phyloP scores from a whole-genome alignment of 30 jellyfish, hydroid and myxozoan genomes.

The Cassiopea andromeda region DNA sequence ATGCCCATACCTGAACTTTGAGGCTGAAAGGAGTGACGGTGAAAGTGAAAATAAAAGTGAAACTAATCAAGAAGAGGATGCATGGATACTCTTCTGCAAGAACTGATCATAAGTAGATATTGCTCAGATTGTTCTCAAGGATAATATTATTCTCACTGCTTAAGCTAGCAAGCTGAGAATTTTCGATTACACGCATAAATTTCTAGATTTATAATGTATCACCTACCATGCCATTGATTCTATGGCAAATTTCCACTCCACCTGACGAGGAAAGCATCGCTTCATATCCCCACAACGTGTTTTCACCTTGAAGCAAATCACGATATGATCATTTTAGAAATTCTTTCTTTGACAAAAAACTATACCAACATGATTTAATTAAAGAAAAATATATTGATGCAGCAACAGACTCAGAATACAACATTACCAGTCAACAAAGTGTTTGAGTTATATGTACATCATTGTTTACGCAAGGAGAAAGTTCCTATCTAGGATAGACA shows the following conservation, averaged over 20 bases:
- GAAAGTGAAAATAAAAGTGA: no score
- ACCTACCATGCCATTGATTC: slow-evolving; percentile 12
- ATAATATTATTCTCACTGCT: no score
- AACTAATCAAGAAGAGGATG: not conserved
- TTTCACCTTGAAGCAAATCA: not conserved
- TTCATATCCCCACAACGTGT: slow-evolving; percentile 23
- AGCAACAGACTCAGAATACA: no score
- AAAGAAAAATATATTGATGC: no score
- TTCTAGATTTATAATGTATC: not conserved
- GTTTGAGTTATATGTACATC: no score
- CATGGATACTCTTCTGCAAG: no score
- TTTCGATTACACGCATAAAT: not conserved
- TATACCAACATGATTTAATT: no score
- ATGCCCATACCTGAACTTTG: not conserved
- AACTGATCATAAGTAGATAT: not conserved
- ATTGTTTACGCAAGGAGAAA: no score
- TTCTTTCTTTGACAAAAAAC: no score
- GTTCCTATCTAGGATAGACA: no score
- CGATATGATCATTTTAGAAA: not conserved
- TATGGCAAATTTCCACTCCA: not conserved
- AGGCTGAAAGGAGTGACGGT: not conserved
- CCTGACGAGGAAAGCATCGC: not conserved
- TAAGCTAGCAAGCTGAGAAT: no score
- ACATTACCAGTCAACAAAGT: no score
- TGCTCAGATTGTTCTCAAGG: not conserved